A percentile compares a stretch with the other conserved stretches of the same genome.
Conservation (phyloP, 2,113 vertebrate species). For the Oncorhynchus tshawytscha region DNA sequence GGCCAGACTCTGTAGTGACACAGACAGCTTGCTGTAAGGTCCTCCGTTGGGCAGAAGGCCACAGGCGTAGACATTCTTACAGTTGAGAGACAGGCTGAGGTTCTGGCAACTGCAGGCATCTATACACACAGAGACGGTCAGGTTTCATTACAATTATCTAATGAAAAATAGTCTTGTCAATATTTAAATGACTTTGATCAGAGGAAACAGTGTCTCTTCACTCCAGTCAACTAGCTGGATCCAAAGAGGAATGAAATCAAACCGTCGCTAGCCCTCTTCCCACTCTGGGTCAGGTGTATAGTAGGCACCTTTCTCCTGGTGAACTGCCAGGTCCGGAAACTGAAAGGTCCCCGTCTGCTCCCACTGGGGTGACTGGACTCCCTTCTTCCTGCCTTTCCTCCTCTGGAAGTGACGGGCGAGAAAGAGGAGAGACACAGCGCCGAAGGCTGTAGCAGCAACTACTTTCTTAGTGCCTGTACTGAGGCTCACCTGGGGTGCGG, state of each 20-base stretch:
- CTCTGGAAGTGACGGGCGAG: conserved; percentile 90
- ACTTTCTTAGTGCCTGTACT: conserved; percentile 85
- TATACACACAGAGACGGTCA: conserved; percentile 39
- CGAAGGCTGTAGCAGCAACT: conserved; percentile 82
- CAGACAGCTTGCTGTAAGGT: conserved; percentile 84
- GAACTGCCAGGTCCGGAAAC: conserved; percentile 61
- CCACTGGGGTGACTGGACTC: conserved; percentile 66
- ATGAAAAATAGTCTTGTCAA: no score
- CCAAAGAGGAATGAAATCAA: no score
- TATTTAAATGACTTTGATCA: no score
- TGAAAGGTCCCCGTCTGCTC: conserved; percentile 75
- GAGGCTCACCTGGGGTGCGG: conserved; percentile 78
- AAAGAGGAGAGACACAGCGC: conserved; percentile 85
- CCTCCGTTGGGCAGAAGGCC: conserved; percentile 72
- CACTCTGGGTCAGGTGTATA: no score
- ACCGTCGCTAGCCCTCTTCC: no score
- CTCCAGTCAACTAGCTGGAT: no score
- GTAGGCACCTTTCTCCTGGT: conserved; percentile 75
- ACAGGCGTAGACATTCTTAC: conserved; percentile 76
- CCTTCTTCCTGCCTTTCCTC: conserved; percentile 82
- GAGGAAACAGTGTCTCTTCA: no score
- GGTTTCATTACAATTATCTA: no score
- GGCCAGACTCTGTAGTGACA: conserved; percentile 85
- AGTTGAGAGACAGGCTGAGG: conserved; percentile 83
- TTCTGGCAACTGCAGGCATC: conserved; percentile 83